Conservation (phyloP, 2,113 vertebrate species). For the Hippocampus comes region DNA sequence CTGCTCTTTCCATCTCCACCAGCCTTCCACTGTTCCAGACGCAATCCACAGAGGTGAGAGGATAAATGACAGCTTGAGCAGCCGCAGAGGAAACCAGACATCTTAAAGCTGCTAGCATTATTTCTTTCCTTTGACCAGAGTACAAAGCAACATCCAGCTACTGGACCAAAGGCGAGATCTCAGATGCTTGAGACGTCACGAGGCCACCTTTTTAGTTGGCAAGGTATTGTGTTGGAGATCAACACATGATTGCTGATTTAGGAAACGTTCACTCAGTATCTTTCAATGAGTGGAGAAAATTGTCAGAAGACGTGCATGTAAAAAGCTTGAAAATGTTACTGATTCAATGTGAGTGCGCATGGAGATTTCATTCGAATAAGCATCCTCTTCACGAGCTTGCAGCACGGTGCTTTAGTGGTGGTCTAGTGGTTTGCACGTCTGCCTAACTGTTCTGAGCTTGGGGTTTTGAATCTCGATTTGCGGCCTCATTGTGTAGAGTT, state of each 20-base stretch:
- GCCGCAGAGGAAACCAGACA: slow-evolving; percentile 45
- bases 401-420: neutral
- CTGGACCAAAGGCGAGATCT: slow-evolving; percentile 26
- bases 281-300: slow-evolving; percentile 32
- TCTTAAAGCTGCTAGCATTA: slow-evolving; percentile 40
- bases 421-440: neutral
- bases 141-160: neutral
- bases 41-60: slow-evolving; percentile 62
- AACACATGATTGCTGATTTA: slow-evolving; percentile 61
- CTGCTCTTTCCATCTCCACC: slow-evolving; percentile 52
- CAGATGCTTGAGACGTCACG: slow-evolving; percentile 55
- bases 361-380: slow-evolving; percentile 63
- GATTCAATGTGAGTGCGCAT: slow-evolving; percentile 71
- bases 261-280: slow-evolving; percentile 59
- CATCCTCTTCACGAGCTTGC: slow-evolving; percentile 52
- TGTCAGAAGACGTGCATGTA: slow-evolving; percentile 45
- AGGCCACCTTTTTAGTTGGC: slow-evolving; percentile 44
- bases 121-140: slow-evolving; percentile 29
- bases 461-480: too few relatives aligned
- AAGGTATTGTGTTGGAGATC: slow-evolving; percentile 59
- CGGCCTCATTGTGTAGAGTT: too few relatives aligned
- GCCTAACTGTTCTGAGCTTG: too few relatives aligned
- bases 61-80: slow-evolving; percentile 63
- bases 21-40: slow-evolving; percentile 48
- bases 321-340: slow-evolving; percentile 62